Evolutionary conservation across 2,113 vertebrate species (phyloP).

Genomic region (Telmatochromis brachygnathus): DNA sequence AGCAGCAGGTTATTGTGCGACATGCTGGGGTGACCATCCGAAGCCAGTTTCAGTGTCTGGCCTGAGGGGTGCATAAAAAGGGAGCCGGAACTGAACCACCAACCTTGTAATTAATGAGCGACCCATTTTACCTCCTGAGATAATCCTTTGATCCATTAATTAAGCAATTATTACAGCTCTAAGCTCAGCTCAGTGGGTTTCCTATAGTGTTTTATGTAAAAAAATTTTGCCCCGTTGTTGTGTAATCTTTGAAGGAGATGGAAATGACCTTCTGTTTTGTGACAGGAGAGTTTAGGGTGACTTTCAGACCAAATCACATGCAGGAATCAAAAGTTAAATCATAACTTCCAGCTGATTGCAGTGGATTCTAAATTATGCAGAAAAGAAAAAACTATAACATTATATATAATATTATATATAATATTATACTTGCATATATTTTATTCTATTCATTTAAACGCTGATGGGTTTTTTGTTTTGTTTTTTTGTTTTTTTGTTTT

Average conservation of each 20-base stretch:
- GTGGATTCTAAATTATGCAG: not conserved
- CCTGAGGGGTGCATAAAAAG: not conserved
- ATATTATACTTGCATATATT: not conserved
- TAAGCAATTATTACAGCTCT: not conserved
- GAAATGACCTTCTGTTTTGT: not conserved
- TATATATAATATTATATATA: not conserved
- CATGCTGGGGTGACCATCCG: not conserved
- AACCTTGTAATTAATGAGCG: not conserved
- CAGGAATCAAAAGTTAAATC: not conserved
- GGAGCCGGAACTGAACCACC: not conserved
- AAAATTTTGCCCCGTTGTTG: not conserved
- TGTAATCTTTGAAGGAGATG: not conserved
- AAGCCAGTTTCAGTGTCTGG: not conserved
- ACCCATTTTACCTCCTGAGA: not conserved
- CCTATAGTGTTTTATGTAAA: not conserved
- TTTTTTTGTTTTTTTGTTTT: not conserved
- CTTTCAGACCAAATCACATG: not conserved
- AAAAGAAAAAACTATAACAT: not conserved
- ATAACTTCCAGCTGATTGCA: not conserved
- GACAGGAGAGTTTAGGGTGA: not conserved
- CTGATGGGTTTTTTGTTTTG: rapidly evolving
- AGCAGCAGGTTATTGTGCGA: not conserved
- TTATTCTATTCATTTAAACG: not conserved
- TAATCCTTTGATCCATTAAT: not conserved
- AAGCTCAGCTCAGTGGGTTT: not conserved